phyloP scores from a whole-genome alignment of 2,113 vertebrate genomes.

The Melanerpes formicivorus region DNA sequence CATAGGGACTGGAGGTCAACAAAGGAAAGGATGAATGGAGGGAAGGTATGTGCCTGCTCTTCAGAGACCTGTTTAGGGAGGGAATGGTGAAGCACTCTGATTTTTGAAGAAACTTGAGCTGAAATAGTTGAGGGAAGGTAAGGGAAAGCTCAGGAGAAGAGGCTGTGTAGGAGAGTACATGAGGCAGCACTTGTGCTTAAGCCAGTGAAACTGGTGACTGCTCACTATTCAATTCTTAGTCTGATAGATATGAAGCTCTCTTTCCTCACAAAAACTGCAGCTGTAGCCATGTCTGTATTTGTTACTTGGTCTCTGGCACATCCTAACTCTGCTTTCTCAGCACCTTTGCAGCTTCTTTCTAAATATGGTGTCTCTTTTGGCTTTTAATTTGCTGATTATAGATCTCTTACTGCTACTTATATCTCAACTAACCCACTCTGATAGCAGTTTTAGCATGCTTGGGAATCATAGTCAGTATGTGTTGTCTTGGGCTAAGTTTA shows the following conservation, averaged over 20 bases:
- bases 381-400: background rate
- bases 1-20: background rate
- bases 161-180: background rate
- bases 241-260: background rate
- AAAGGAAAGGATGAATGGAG: no score
- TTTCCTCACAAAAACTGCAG: background rate
- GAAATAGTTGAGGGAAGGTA: background rate
- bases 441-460: background rate
- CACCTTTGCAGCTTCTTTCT: background rate
- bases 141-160: background rate
- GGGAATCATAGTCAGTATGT: background rate
- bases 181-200: background rate
- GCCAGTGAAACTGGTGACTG: background rate
- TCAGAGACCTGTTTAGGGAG: no score
- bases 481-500: background rate
- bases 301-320: background rate
- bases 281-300: background rate
- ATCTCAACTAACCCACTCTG: background rate
- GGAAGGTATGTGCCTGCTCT: no score
- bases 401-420: background rate
- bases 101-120: background rate
- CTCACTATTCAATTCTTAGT: background rate
- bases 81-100: no score
- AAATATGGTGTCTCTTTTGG: background rate
- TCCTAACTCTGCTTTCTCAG: background rate